These are phyloP conservation scores for Selenia dentaria DNA, from an alignment of 2,888 invertebrate species.

Conservation along the genomic window DNA sequence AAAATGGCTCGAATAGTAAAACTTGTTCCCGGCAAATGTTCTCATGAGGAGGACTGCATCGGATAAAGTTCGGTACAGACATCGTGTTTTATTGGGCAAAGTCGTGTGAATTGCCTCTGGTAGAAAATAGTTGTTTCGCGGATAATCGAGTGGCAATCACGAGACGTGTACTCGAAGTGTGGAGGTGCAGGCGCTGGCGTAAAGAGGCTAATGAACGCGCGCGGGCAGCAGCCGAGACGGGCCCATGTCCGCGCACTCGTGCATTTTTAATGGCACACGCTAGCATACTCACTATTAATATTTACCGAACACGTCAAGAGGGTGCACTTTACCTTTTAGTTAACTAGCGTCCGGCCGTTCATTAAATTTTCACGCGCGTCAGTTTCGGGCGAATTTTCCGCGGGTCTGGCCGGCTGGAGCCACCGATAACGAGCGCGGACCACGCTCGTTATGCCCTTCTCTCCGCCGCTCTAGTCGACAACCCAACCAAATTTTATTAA, in stretches of 20 bases:
- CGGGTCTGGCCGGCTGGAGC: conserved; percentile 77
- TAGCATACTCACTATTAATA: conserved; percentile 83
- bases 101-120: conserved; percentile 54
- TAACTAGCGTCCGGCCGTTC: conserved; percentile 85
- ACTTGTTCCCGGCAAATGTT: conserved; percentile 75
- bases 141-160: conserved; percentile 45
- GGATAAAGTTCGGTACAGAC: conserved; percentile 71
- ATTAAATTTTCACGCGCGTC: conserved; percentile 85
- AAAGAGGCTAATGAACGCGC: conserved; percentile 71
- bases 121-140: conserved; percentile 51
- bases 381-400: conserved; percentile 84
- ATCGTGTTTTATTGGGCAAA: conserved; percentile 75
- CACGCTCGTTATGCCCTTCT: conserved; percentile 64
- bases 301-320: conserved; percentile 85
- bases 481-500: conserved; percentile 82
- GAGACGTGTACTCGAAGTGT: conserved; percentile 33
- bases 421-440: conserved; percentile 68
- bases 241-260: conserved; percentile 78
- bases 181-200: conserved; percentile 46
- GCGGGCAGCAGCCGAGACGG: conserved; percentile 41
- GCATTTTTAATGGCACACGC: conserved; percentile 83
- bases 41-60: conserved; percentile 58
- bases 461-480: conserved; percentile 44
- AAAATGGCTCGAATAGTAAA: conserved; percentile 76
- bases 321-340: conserved; percentile 85